Evolutionary conservation across 1,140 invertebrate genomes (phyloP), one percentile per base, ranked within the genome.

Genomic region (Hermetia illucens): DNA sequence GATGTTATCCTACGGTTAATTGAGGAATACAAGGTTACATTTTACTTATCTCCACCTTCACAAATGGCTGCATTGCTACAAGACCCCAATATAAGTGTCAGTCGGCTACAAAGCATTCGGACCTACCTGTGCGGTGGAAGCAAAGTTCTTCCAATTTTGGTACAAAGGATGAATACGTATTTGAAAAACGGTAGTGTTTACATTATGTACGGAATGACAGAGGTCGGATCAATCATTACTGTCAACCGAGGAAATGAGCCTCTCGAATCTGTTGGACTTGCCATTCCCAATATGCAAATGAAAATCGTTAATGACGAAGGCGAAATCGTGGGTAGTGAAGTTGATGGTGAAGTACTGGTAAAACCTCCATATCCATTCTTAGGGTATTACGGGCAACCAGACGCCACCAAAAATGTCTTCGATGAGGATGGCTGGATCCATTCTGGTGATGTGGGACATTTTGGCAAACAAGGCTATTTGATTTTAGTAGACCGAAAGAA

Each of bases 401-500:
- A 71, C 39, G 72, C 71, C 10, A 79, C 75, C 0, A 61, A 55
- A 4, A 57, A 64, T 12, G 48, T 55, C 3, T 67, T 66, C 39
- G 64, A 71, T 36, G 52, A 72, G 34, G 71, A 75, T 22, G 78
- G 80, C 5, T 87, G 74, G 71, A 58, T 80, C 6, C 72, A 76
- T 43, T 78, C 79, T 13, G 81, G 81, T 6, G 80, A 85, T 53
- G 53, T 84, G 33, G 71, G 72, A 6, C 78, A 73, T 47, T 71
- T 72, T 36, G 76, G 83, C 38, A 61, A 76, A 13, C 61, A 77
- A 9, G 63, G 66, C 3, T 74, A 63, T 41, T 68, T 80, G 42
- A 79, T 63, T 45, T 70, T 82, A 44, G 70, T 79, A 1, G 82
- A 83, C 46, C 58, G 82, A 27, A 47, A 81, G n/a, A 86, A 83